Conservation (phyloP, 2,113 vertebrate genomes). For the Prinia subflava region DNA sequence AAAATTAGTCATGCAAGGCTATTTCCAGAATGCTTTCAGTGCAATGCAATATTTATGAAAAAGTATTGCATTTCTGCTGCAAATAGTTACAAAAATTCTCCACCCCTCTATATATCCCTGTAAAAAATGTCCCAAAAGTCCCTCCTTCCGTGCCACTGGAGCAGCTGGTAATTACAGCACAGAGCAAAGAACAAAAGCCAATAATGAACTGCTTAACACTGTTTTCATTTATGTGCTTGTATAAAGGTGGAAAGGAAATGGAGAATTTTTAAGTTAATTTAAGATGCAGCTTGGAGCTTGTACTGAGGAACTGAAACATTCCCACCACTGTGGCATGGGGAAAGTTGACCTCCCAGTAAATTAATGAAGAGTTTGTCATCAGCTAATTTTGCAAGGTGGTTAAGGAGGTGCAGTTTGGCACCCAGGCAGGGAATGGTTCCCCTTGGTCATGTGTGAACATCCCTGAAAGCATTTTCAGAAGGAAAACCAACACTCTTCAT, state of each 20-base stretch:
- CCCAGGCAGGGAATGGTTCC: background rate
- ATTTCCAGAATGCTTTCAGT: background rate
- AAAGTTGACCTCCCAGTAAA: background rate
- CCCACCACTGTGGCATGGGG: background rate
- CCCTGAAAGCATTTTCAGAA: background rate
- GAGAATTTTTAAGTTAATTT: background rate
- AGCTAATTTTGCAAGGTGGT: background rate
- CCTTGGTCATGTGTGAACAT: background rate
- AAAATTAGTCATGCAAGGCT: background rate
- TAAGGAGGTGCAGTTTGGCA: background rate
- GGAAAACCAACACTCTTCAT: rapidly evolving
- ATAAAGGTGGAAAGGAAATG: background rate
- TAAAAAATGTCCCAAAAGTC: background rate
- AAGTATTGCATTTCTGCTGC: background rate
- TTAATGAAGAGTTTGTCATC: background rate
- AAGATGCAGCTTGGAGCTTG: background rate
- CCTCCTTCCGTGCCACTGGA: background rate
- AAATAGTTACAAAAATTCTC: background rate
- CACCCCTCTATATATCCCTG: background rate
- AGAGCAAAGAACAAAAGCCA: background rate
- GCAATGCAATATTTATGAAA: background rate
- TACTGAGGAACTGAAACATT: background rate
- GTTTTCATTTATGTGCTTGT: background rate
- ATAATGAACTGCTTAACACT: background rate
- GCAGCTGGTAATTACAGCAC: background rate